Evolutionary conservation across 2,888 invertebrate genomes (phyloP), one percentile per base, ranked within the genome.

Genomic region (Acrocyrtus sp.): DNA sequence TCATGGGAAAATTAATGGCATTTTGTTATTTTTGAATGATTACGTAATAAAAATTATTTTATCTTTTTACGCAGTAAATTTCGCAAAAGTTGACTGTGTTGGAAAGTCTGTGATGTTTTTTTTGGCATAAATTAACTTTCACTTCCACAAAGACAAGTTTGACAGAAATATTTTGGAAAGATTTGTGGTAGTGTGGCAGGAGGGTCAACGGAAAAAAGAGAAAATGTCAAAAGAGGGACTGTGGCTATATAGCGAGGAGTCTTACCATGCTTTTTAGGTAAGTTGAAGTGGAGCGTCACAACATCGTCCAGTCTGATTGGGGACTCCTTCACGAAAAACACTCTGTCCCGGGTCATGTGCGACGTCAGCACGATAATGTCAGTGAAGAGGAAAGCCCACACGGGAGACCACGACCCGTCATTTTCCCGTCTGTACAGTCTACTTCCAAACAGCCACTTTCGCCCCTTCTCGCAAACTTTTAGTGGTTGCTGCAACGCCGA

Each of bases 331-430:
- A 80, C 79, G 48, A 80, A 80, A 60, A 80, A 80, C 4, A 80
- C 79, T 17, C 80, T 72, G 50, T 80, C 80, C n/a, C 80, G 60
- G n/a, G 80, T 79, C 63, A 77, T 79, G 45, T 80, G 80, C 22
- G 79, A 77, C 8, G 79, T 79, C 21, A 80, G 70, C 39, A 80
- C 79, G 10, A 80, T 75, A 27, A 79, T 76, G 72, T 80, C 80
- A 15, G 67, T 77, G 39, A 80, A 80, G 4, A 80, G 74, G 69
- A 80, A 80, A 45, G 79, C 80, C 79, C 79, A 80, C n/a, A 80
- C 80, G 26, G 80, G 79, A 39, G 79, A 70, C 78, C 79, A 80
- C 10, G 77, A 77, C 26, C 80, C 80, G 41, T 80, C 80, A 17
- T 70, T 51, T 45, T 79, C 79, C 26, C 75, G 70, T 8, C 79